phyloP scores from a whole-genome alignment of 2,797 vertebrate species.

The Podarcis lilfordi region DNA sequence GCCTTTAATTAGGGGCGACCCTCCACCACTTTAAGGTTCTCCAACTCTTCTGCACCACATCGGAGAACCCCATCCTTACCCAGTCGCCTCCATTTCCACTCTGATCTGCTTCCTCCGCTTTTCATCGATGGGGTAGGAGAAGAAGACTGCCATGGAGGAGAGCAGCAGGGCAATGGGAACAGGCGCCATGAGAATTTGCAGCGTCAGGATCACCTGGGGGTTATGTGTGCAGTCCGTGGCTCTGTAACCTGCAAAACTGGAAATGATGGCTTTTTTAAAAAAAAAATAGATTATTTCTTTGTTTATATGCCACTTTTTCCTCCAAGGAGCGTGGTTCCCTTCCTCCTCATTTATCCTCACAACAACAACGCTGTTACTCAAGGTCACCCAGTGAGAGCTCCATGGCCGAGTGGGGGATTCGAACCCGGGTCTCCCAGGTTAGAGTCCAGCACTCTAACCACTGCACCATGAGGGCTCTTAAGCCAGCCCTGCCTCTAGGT shows the following conservation, averaged over 20 bases:
- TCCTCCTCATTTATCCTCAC: too few relatives aligned
- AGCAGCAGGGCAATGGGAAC: slow-evolving; percentile 77
- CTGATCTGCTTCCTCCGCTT: slow-evolving; percentile 55
- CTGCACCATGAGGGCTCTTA: too few relatives aligned
- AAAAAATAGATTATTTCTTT: too few relatives aligned
- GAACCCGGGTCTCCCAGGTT: too few relatives aligned
- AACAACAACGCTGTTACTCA: too few relatives aligned
- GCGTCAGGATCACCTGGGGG: slow-evolving; percentile 66
- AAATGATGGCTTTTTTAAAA: too few relatives aligned
- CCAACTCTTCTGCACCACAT: background rate
- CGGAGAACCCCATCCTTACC: slow-evolving; percentile 17
- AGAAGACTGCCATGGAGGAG: slow-evolving; percentile 76
- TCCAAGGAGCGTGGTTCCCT: too few relatives aligned
- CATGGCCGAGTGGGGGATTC: too few relatives aligned
- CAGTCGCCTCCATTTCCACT: slow-evolving; percentile 46
- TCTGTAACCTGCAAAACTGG: slow-evolving; percentile 81
- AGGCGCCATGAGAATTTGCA: slow-evolving; percentile 78
- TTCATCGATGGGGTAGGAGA: slow-evolving; percentile 77
- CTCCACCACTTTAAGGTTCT: background rate
- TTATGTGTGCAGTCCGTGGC: slow-evolving; percentile 72
- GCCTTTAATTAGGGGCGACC: background rate
- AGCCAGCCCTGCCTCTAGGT: background rate
- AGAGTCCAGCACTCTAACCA: too few relatives aligned
- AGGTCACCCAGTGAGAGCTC: too few relatives aligned
- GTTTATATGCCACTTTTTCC: too few relatives aligned